Evolutionary conservation across 2,113 vertebrate species (phyloP), one percentile per base, ranked within the genome.

Genomic region (Calidris pugnax): DNA sequence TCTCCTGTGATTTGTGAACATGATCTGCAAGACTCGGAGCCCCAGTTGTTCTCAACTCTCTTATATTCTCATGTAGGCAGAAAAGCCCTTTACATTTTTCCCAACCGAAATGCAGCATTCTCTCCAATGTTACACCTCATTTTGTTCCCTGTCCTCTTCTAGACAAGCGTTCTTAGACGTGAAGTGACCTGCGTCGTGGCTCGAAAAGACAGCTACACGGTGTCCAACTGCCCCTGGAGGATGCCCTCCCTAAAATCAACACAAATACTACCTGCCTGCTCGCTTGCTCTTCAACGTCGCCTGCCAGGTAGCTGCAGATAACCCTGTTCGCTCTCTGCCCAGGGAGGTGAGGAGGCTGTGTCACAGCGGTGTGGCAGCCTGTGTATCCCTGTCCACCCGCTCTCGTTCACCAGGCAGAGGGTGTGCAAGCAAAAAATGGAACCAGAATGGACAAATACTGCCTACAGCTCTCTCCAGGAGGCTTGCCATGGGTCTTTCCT

Each of bases 181-280:
- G 45, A 87, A 93, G 75, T 75, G 9, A 87, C 78, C 57, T 13
- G 10, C 0, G 0, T 19, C 27, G 43, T 41, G 27, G 48, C 59
- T 88, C 2, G 0, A 27, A 66, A 86, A 74, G 59, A 50, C 6
- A 92, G 18, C 27, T 32, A 35, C 14, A 13, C 0, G 0, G 35
- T 37, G 20, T 37, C 18, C 64, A 81, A 39, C 22, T 20, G 51
- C 19, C 35, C 12, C 12, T 28, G n/a, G 23, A 45, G 24, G 88
- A 92, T 10, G 23, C 15, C 60, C 84, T 74, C 77, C 48, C 24
- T 76, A 78, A 87, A 81, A 91, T 64, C 43, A 68, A 45, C 45
- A 85, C 22, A 63, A 63, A 43, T 85, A 80, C 20, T 69, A 37
- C 59, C 50, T 90, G 53, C 17, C 45, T 55, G 19, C 39, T 32